Conservation (phyloP, 2,113 vertebrate species). For the Anolis carolinensis region DNA sequence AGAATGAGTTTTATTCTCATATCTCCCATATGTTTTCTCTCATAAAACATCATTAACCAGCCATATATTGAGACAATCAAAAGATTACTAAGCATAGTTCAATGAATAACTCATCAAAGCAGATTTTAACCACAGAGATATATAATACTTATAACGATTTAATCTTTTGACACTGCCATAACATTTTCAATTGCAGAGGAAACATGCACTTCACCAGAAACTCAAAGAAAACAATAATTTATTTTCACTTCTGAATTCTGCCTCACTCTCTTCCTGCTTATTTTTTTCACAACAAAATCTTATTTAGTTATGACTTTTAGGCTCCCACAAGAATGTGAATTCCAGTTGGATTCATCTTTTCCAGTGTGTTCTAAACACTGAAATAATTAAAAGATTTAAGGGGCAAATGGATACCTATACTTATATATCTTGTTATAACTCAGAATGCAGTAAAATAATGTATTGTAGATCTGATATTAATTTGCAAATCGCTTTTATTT, state of each 20-base stretch:
- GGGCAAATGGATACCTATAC: not conserved
- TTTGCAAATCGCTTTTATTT: not conserved
- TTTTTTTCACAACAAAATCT: not conserved
- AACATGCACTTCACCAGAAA: not conserved
- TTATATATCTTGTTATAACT: not conserved
- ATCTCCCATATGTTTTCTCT: not conserved
- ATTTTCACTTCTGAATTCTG: not conserved
- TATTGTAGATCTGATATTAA: not conserved
- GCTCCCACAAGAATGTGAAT: too few relatives aligned
- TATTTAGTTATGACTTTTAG: not conserved
- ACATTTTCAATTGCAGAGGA: not conserved
- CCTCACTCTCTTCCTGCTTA: not conserved
- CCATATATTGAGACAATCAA: not conserved
- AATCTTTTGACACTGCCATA: not conserved
- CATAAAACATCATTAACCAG: conserved; percentile 1
- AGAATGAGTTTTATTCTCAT: not conserved
- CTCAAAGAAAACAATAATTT: not conserved
- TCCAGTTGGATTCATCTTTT: too few relatives aligned
- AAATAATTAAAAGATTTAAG: not conserved
- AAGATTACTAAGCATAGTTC: not conserved
- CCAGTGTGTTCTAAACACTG: not conserved
- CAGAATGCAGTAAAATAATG: not conserved
- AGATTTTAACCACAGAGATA: not conserved
- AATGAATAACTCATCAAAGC: too few relatives aligned
- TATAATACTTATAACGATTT: not conserved